These are phyloP conservation scores for Psittacula derbiana DNA, from an alignment of 2,797 vertebrate genomes.

Conservation along the genomic window DNA sequence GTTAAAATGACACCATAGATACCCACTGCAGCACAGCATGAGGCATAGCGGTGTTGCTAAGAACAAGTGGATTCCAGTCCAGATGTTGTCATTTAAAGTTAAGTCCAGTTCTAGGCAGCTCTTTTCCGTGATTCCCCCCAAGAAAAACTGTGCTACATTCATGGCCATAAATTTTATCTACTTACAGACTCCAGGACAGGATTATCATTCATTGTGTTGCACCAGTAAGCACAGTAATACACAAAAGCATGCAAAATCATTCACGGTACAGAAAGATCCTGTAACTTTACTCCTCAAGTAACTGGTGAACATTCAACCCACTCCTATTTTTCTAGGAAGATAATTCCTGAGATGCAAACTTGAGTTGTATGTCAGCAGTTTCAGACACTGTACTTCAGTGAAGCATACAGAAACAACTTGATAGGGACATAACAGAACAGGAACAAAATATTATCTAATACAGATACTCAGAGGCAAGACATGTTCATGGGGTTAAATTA, in stretches of 20 bases:
- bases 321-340: not conserved
- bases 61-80: not conserved
- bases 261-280: slow-evolving; percentile 10
- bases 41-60: not conserved
- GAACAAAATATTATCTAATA: slow-evolving; percentile 16
- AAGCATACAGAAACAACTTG: not conserved
- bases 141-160: not conserved
- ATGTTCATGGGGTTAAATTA: slow-evolving; percentile 39
- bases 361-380: not conserved
- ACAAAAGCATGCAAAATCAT: slow-evolving; percentile 23
- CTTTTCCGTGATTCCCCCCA: not conserved
- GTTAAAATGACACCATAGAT: not conserved
- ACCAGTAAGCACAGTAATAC: not conserved
- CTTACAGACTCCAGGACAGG: not conserved
- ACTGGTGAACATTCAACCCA: slow-evolving; percentile 4
- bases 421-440: not conserved
- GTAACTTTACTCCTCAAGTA: not conserved
- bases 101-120: not conserved
- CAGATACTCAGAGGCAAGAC: slow-evolving; percentile 54
- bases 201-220: not conserved
- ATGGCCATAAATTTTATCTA: slow-evolving; percentile 5
- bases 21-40: not conserved
- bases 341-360: slow-evolving; percentile 42
- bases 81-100: not conserved
- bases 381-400: not conserved